Percentiles rank a stretch among this genome's conserved stretches.
Evolutionary conservation across 2,113 vertebrate genomes (phyloP).

Genomic region (Platysternon megacephalum): DNA sequence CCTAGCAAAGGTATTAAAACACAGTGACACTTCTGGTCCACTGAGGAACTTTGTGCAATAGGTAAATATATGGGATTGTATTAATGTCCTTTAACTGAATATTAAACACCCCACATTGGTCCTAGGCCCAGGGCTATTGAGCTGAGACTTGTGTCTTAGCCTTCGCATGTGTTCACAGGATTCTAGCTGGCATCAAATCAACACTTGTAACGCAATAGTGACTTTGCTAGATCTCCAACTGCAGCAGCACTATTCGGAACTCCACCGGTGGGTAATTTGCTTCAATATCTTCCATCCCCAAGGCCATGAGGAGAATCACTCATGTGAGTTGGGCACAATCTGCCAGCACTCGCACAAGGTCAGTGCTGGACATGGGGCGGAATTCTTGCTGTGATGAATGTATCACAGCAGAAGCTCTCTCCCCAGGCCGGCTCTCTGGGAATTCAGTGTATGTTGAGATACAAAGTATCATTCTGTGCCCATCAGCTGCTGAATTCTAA

Average conservation of each 20-base stretch:
- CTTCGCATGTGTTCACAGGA: neutral
- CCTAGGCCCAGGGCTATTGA: neutral
- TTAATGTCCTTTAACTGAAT: neutral
- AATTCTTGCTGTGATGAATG: neutral
- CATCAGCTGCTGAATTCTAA: neutral
- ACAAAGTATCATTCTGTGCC: neutral
- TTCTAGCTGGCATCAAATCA: neutral
- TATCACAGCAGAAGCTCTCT: neutral
- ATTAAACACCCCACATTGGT: neutral
- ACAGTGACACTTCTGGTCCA: neutral
- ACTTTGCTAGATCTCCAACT: neutral
- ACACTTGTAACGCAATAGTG: neutral
- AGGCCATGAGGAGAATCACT: neutral
- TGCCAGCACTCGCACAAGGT: slow-evolving; percentile 2
- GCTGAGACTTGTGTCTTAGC: neutral
- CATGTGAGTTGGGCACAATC: neutral
- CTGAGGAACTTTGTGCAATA: accelerated
- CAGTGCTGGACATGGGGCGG: neutral
- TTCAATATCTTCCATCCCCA: neutral
- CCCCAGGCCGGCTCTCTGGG: neutral
- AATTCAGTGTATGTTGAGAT: neutral
- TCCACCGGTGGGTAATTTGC: neutral
- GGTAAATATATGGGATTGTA: neutral
- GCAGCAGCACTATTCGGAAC: neutral
- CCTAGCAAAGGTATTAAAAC: slow-evolving; percentile 75